These are phyloP conservation scores for Diabrotica virgifera DNA, from an alignment of 1,140 invertebrate genomes.

Conservation along the genomic window DNA sequence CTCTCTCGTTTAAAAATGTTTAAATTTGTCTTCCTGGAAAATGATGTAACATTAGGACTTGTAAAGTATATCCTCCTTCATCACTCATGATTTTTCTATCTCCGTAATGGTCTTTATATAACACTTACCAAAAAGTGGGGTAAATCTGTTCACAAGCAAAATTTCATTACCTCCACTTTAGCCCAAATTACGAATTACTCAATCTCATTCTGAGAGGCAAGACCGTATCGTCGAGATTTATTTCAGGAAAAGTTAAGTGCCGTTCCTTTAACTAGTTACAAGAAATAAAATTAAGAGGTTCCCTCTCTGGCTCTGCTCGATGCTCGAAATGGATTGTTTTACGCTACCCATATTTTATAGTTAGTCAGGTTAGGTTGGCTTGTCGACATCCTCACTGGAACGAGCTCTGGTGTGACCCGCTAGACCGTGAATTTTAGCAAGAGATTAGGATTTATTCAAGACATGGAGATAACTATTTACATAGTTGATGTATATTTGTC, in stretches of 20 bases:
- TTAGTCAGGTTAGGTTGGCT: constrained; percentile 6
- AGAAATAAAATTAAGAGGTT: constrained; percentile 20
- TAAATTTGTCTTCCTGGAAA: too few species aligned
- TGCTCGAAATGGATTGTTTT: constrained; percentile 16
- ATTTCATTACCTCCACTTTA: neutral
- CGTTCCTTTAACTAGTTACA: constrained; percentile 18
- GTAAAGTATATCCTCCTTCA: too few species aligned
- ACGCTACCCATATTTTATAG: constrained; percentile 17
- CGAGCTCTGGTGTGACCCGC: neutral
- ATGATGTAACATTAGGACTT: too few species aligned
- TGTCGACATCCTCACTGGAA: constrained; percentile 12
- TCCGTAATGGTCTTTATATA: too few species aligned
- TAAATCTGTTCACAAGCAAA: too few species aligned
- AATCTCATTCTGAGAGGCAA: constrained; percentile 1
- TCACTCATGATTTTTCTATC: too few species aligned
- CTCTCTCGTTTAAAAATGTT: too few species aligned
- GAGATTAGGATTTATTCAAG: constrained; percentile 1
- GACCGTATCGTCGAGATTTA: constrained; percentile 15
- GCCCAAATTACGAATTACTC: neutral
- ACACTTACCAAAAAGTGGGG: too few species aligned
- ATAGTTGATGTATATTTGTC: too few species aligned
- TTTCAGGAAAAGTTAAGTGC: constrained; percentile 20
- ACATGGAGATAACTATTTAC: too few species aligned
- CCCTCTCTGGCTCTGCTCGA: constrained; percentile 3
- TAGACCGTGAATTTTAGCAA: constrained; percentile 9